A percentile compares a stretch with the other conserved stretches of the same genome.
These are phyloP conservation scores for Buphagus erythrorhynchus DNA, from an alignment of 2,797 vertebrate species.

Conservation along the genomic window DNA sequence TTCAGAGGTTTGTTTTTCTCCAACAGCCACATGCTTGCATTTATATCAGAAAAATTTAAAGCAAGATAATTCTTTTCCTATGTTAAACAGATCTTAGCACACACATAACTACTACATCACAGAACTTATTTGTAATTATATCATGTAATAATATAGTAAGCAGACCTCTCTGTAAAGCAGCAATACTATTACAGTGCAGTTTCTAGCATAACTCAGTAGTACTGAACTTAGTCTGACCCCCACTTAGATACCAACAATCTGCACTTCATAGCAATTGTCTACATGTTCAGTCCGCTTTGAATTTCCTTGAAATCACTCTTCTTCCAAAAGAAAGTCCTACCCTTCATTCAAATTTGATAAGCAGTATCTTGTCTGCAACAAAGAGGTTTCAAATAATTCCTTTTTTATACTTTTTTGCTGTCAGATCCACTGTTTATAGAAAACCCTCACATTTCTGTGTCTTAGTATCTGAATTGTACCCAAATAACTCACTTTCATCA, in stretches of 20 bases:
- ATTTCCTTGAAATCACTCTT: not conserved
- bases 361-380: not conserved
- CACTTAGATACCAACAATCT: not conserved
- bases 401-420: not conserved
- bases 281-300: not conserved
- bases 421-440: not conserved
- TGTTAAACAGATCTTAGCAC: not conserved
- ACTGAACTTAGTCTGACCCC: not conserved
- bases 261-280: not conserved
- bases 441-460: not conserved
- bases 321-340: not conserved
- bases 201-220: not conserved
- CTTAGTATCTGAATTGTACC: not conserved
- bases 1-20: not conserved
- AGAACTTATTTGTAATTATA: not conserved
- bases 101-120: not conserved
- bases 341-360: not conserved
- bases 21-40: rapidly evolving
- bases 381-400: not conserved
- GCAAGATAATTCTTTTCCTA: not conserved
- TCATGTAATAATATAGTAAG: not conserved
- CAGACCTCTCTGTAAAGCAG: not conserved
- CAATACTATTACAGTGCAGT: not conserved
- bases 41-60: not conserved
- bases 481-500: not conserved